Percentiles rank a stretch among this genome's conserved stretches.
Evolutionary conservation across 2,888 invertebrate genomes (phyloP).

Genomic region (Athrips mouffetella): DNA sequence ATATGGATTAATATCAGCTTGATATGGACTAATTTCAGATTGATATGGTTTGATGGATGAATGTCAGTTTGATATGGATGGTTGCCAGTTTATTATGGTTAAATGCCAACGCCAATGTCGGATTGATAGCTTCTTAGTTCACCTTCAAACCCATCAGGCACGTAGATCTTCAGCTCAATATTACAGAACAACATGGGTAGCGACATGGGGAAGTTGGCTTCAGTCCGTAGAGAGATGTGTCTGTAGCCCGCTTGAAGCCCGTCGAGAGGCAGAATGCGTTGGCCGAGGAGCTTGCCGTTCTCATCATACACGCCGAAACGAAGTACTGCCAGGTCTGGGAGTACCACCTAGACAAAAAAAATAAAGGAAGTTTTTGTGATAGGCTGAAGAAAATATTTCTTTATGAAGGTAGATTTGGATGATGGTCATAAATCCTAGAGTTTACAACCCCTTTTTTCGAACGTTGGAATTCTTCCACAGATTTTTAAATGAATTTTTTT

Average conservation of each 20-base stretch:
- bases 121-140: no score
- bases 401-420: not conserved
- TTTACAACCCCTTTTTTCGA: no score
- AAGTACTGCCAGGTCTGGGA: conserved; percentile 97
- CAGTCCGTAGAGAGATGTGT: conserved; percentile 97
- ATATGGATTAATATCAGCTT: no score
- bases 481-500: no score
- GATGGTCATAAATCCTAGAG: no score
- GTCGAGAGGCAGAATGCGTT: conserved; percentile 97
- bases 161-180: conserved; percentile 99
- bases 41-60: no score
- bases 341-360: conserved; percentile 84
- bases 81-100: no score
- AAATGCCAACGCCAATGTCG: no score
- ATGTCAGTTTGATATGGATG: no score
- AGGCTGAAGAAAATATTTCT: not conserved
- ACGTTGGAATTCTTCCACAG: no score
- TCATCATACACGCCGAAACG: conserved; percentile 99
- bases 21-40: no score
- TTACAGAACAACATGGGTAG: conserved; percentile 99
- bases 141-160: conserved; percentile 99
- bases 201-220: conserved; percentile 99
- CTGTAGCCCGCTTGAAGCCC: conserved; percentile 98
- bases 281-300: conserved; percentile 96
- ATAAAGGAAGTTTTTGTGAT: not conserved